phyloP scores from a whole-genome alignment of 2,888 invertebrate species.

The Abscondita cerata region DNA sequence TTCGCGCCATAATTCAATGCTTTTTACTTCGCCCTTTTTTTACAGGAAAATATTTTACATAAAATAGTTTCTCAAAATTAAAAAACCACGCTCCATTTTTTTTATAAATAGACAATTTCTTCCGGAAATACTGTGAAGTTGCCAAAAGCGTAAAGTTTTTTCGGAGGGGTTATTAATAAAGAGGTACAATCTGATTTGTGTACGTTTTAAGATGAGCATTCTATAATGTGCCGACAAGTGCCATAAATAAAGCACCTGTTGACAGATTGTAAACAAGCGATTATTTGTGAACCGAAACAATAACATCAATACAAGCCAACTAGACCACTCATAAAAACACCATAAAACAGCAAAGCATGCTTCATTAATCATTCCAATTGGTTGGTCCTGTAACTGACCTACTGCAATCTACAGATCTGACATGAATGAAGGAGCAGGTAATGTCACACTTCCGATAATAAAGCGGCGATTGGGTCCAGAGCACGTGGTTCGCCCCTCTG shows the following conservation, averaged over 20 bases:
- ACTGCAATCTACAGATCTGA: slow-evolving; percentile 46
- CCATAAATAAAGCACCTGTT: slow-evolving; percentile 41
- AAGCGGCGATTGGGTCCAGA: slow-evolving; percentile 52
- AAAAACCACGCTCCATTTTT: slow-evolving; percentile 7
- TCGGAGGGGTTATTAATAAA: background rate
- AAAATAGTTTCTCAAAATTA: no score
- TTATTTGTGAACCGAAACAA: slow-evolving; percentile 34
- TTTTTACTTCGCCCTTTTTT: no score
- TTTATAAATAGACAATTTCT: slow-evolving; percentile 3
- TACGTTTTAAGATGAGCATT: slow-evolving; percentile 5
- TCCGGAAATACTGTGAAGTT: slow-evolving; percentile 4
- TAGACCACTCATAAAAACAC: slow-evolving; percentile 53
- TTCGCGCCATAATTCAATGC: no score
- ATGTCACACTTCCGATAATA: slow-evolving; percentile 55
- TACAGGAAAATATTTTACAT: no score
- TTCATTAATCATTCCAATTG: slow-evolving; percentile 48
- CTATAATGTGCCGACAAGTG: slow-evolving; percentile 25
- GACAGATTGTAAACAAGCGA: slow-evolving; percentile 41
- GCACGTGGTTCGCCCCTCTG: slow-evolving; percentile 50
- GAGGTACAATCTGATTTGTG: background rate
- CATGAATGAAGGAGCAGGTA: slow-evolving; percentile 46
- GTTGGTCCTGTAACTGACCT: slow-evolving; percentile 43
- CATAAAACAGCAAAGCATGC: slow-evolving; percentile 55
- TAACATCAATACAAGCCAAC: slow-evolving; percentile 39
- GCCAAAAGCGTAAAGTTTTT: background rate